Conservation (phyloP, 2,888 invertebrate species). For the Erebia palarica region DNA sequence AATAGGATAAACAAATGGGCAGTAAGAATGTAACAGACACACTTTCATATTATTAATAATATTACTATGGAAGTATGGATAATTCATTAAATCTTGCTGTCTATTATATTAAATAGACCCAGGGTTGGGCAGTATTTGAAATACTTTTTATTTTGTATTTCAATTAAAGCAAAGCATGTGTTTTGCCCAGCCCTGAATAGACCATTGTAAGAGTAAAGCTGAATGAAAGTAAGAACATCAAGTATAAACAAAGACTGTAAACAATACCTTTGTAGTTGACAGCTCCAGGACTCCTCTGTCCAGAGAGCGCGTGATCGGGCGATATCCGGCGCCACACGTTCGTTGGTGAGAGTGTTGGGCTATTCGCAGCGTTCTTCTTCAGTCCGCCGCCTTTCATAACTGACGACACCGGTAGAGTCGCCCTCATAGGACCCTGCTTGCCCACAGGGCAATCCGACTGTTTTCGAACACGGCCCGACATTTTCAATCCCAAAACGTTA, state of each 20-base stretch:
- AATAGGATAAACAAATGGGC: not conserved
- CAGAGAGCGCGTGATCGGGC: constrained; percentile 86
- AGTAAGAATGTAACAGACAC: not conserved
- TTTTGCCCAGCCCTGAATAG: no score
- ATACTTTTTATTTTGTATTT: no score
- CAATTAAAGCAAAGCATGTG: no score
- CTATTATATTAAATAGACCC: not conserved
- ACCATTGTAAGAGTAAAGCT: not conserved
- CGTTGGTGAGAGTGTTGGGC: constrained; percentile 86
- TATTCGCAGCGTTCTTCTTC: constrained; percentile 83
- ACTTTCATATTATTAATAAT: no score
- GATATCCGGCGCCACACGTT: constrained; percentile 86
- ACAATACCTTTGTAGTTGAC: constrained; percentile 86
- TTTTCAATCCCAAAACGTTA: constrained; percentile 54
- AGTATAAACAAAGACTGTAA: constrained; percentile 26
- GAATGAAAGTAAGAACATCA: constrained; percentile 8
- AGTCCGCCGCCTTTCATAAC: constrained; percentile 85
- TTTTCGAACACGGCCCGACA: constrained; percentile 85
- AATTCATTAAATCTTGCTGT: not conserved
- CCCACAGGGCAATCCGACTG: constrained; percentile 85
- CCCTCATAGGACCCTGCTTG: constrained; percentile 87
- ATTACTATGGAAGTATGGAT: no score
- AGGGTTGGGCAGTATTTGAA: no score
- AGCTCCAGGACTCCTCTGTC: constrained; percentile 88
- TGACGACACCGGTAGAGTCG: constrained; percentile 89